Evolutionary conservation across 2,888 invertebrate species (phyloP), one percentile per base, ranked within the genome.

Genomic region (Atethmia centrago): DNA sequence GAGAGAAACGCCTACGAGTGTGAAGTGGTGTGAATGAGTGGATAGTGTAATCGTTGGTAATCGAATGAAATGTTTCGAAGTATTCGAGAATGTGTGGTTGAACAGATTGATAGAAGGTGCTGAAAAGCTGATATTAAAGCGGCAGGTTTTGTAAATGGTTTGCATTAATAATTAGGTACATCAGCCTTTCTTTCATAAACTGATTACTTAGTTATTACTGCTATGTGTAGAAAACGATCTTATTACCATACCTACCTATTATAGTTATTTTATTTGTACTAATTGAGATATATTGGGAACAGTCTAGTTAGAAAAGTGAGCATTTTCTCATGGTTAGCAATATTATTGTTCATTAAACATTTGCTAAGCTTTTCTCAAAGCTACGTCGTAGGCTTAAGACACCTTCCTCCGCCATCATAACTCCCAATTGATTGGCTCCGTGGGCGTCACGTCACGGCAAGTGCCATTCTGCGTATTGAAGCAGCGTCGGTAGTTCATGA

Each of bases 11-110:
- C 80, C 78, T 78, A 65, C 74, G 40, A 79, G 83, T 71, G 64
- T 78, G 69, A 82, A 82, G 40, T 68, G 74, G n/a, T n/a, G n/a
- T n/a, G n/a, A n/a, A 80, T 73, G 67, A 74, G 82, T 76, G 59
- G 69, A 69, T 74, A 79, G 73, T 82, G 62, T 78, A 64, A 59
- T 67, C 28, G 28, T 69, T 49, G 49, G 40, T 72, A 69, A 73
- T 80, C 58, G 58, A 80, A 67, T 75, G 36, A 36, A 55, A 69
- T 80, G 56, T 56, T 77, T 59, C 36, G 36, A 21, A 31, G 53
- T n/a, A 53, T n/a, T 28, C 10, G 7, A 42, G 21, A 53, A 53
- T 45, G 3, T 40, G n/a, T 36, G 28, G 49, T 42, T 62, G 14
- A 45, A 36, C 7, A 36, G 5, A 40, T n/a, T 75, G 21, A 49